These are phyloP conservation scores for Zaprionus lineosus DNA, from an alignment of 2,888 invertebrate genomes.

Conservation along the genomic window DNA sequence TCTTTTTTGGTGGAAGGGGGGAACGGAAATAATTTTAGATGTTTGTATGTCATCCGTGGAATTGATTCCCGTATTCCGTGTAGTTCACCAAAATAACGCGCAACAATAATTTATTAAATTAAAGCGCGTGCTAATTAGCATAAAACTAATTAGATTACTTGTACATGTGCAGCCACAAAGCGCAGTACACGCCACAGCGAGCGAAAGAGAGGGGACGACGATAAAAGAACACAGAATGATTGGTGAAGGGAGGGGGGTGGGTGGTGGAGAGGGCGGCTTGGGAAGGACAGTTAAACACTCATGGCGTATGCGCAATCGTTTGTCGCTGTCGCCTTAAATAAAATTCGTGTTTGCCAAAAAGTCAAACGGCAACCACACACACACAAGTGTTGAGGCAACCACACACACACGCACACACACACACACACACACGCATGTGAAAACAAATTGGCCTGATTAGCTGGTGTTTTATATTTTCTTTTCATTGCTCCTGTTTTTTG, in stretches of 20 bases:
- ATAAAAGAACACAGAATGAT: neutral
- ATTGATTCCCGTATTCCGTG: conserved; percentile 25
- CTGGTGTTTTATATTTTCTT: conserved; percentile 21
- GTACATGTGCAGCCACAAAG: conserved; percentile 59
- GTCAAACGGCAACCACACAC: conserved; percentile 43
- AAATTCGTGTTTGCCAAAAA: conserved; percentile 73
- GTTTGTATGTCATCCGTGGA: too few relatives aligned
- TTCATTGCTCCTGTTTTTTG: too few relatives aligned
- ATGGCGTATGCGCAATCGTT: conserved; percentile 65
- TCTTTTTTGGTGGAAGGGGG: too few relatives aligned
- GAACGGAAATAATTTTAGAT: too few relatives aligned
- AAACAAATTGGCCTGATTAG: conserved; percentile 76
- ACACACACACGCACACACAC: conserved; percentile 3
- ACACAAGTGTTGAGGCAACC: conserved; percentile 6
- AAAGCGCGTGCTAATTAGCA: conserved; percentile 73
- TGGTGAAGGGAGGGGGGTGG: neutral
- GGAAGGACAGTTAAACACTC: conserved; percentile 28
- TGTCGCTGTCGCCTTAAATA: conserved; percentile 58
- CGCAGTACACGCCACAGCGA: conserved; percentile 18
- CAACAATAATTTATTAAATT: conserved; percentile 75
- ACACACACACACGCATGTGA: conserved; percentile 13
- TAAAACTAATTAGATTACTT: conserved; percentile 79
- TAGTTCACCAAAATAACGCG: conserved; percentile 64
- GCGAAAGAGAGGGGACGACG: conserved; percentile 2
- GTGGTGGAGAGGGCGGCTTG: neutral